phyloP scores from a whole-genome alignment of 2,888 invertebrate genomes.

The Trachelus tabidus region DNA sequence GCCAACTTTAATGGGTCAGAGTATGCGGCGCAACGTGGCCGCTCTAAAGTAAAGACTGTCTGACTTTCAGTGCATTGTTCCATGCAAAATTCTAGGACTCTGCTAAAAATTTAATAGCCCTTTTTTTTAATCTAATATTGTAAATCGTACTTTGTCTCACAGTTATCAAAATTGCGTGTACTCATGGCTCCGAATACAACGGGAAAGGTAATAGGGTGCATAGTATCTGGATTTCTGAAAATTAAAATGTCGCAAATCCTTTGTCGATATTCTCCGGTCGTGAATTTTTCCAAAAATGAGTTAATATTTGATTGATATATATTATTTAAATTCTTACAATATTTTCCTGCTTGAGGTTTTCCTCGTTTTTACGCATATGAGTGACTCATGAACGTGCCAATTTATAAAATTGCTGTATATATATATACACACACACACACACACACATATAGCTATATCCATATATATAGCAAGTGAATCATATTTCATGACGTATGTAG shows the following conservation, averaged over 20 bases:
- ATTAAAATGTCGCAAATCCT: no score
- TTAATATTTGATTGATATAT: no score
- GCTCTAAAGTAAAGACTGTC: not conserved
- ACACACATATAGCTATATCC: no score
- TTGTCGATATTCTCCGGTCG: no score
- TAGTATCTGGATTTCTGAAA: not conserved
- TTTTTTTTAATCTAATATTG: not conserved
- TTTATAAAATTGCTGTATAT: not conserved
- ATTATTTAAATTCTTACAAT: not conserved
- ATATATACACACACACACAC: no score
- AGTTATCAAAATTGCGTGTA: not conserved
- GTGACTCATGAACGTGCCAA: not conserved
- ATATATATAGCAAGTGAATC: no score
- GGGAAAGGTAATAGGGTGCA: not conserved
- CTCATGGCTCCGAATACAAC: not conserved
- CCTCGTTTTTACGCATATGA: not conserved
- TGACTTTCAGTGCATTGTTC: not conserved
- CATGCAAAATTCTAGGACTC: not conserved
- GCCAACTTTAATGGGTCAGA: not conserved
- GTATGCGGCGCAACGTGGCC: not conserved
- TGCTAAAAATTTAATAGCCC: not conserved
- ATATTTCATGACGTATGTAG: no score
- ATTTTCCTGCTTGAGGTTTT: not conserved
- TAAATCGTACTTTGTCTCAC: not conserved
- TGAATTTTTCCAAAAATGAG: no score